These are phyloP conservation scores for Sphaerophoria rueppellii DNA, from an alignment of 2,888 invertebrate species.

Conservation along the genomic window DNA sequence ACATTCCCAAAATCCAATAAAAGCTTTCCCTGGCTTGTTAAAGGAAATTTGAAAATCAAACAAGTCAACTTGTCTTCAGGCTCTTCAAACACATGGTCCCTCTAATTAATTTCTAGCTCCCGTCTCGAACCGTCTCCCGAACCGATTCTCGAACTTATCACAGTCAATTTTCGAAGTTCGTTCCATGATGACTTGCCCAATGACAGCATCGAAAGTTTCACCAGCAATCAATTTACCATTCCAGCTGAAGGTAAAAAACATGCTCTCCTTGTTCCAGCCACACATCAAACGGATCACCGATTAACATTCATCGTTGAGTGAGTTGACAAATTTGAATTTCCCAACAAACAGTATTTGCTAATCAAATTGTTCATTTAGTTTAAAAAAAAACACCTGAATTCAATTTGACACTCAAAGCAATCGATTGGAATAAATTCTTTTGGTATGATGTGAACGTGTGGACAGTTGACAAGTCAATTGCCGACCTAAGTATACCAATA, in stretches of 20 bases:
- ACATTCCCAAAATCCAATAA: constrained; percentile 89
- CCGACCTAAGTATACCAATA: constrained; percentile 74
- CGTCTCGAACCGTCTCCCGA: constrained; percentile 81
- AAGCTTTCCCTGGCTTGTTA: constrained; percentile 92
- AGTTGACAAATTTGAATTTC: constrained; percentile 74
- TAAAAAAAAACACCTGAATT: constrained; percentile 74
- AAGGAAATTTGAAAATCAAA: constrained; percentile 86
- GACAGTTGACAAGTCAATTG: constrained; percentile 78
- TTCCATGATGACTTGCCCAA: constrained; percentile 87
- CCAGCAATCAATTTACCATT: constrained; percentile 83
- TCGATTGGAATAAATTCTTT: constrained; percentile 81
- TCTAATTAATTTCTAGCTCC: constrained; percentile 84
- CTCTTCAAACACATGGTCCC: background rate
- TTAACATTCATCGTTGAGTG: constrained; percentile 87
- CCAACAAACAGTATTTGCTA: background rate
- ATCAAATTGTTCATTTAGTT: constrained; percentile 52
- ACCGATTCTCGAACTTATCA: constrained; percentile 87
- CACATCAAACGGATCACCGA: constrained; percentile 87
- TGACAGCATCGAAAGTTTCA: constrained; percentile 75
- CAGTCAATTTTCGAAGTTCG: constrained; percentile 93
- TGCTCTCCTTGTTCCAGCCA: constrained; percentile 87
- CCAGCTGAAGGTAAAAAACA: constrained; percentile 86
- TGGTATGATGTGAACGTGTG: constrained; percentile 78
- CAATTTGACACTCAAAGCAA: constrained; percentile 78
- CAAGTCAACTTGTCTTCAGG: constrained; percentile 65